These are phyloP conservation scores for Parauchenoglanis punctatus DNA, from an alignment of 2,797 vertebrate species.

Conservation along the genomic window DNA sequence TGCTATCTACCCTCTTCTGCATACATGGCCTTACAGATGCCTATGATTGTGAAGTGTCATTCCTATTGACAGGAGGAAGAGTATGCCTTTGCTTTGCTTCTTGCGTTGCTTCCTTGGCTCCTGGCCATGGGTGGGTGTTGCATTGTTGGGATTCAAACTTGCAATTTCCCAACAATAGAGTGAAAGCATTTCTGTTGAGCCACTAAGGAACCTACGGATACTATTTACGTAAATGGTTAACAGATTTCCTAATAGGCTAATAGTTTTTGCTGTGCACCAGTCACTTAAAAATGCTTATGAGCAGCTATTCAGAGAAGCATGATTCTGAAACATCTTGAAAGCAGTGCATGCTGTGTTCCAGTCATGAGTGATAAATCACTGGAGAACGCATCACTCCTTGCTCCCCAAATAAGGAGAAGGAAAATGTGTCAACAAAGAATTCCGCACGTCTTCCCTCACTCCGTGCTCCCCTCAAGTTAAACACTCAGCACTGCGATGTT, in stretches of 20 bases:
- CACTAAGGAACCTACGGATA: neutral
- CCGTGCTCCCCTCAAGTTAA: constrained; percentile 31
- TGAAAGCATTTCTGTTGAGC: neutral
- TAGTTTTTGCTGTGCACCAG: constrained; percentile 10
- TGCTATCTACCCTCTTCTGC: neutral
- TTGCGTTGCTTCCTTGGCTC: neutral
- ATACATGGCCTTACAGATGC: neutral
- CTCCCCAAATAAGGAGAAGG: constrained; percentile 48
- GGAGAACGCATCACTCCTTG: constrained; percentile 38
- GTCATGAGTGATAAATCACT: constrained; percentile 36
- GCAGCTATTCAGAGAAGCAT: constrained; percentile 12
- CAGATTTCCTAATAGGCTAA: constrained; percentile 7
- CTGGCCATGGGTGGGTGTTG: neutral
- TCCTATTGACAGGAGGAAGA: neutral
- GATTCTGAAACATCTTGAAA: constrained; percentile 29
- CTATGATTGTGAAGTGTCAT: neutral
- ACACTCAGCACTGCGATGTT: constrained; percentile 32
- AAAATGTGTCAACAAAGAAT: constrained; percentile 44
- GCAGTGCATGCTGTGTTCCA: constrained; percentile 21
- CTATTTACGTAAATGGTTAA: neutral
- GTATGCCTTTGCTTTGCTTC: neutral
- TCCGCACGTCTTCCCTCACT: constrained; percentile 29
- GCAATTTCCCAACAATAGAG: neutral
- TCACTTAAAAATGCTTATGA: constrained; percentile 5
- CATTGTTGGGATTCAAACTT: neutral